Evolutionary conservation across 2,888 invertebrate species (phyloP).

Genomic region (Pseudococcus viburni): DNA sequence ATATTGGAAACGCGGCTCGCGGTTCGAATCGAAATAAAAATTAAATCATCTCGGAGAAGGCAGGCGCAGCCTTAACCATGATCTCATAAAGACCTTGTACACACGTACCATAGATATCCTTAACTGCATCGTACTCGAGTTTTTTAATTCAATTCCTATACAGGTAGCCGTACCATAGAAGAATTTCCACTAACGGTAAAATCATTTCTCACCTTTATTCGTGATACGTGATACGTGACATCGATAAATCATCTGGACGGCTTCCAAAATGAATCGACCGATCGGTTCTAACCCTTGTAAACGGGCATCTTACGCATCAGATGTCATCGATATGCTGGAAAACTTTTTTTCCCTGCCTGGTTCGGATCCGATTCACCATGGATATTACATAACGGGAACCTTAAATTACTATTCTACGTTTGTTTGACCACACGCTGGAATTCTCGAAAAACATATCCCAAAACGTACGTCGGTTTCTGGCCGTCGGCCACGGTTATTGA

Average conservation of each 20-base stretch:
- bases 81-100: slow-evolving; percentile 44
- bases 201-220: slow-evolving; percentile 23
- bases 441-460: not conserved
- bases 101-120: not conserved
- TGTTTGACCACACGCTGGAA: slow-evolving; percentile 50
- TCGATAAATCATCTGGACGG: slow-evolving; percentile 49
- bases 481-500: slow-evolving; percentile 1
- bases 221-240: slow-evolving; percentile 40
- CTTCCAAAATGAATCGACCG: not conserved
- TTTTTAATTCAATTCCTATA: not conserved
- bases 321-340: slow-evolving; percentile 46
- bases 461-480: not conserved
- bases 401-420: slow-evolving; percentile 48
- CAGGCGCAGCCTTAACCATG: slow-evolving; percentile 43
- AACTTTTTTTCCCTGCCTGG: not conserved
- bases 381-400: slow-evolving; percentile 51
- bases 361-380: not conserved
- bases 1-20: not conserved
- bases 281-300: not conserved
- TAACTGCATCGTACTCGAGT: not conserved
- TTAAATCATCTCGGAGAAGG: slow-evolving; percentile 12
- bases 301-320: not conserved
- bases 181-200: slow-evolving; percentile 52
- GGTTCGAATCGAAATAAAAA: slow-evolving; percentile 17
- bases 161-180: not conserved